phyloP scores from a whole-genome alignment of 2,797 vertebrate species.

The Alcedo atthis region DNA sequence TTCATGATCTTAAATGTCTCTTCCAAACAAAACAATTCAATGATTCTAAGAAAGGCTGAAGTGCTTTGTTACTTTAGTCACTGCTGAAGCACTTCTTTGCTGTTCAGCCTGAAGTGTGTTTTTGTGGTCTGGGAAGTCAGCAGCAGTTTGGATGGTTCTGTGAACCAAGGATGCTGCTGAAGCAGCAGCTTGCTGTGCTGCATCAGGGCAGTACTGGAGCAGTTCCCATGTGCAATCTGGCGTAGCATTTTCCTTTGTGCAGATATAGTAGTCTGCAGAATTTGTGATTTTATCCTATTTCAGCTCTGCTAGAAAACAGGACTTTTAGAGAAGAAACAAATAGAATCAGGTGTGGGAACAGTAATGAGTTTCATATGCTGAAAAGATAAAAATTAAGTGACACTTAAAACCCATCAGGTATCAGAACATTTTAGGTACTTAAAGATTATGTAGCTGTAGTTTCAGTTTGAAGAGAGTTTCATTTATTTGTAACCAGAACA shows the following conservation, averaged over 20 bases:
- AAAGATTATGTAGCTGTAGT: background rate
- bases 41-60: background rate
- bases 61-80: background rate
- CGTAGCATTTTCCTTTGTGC: background rate
- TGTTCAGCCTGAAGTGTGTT: background rate
- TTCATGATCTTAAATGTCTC: background rate
- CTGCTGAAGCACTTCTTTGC: background rate
- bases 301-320: background rate
- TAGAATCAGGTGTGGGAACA: background rate
- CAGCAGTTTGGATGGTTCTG: background rate
- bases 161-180: background rate
- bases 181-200: background rate
- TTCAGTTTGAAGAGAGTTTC: background rate
- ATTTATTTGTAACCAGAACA: background rate
- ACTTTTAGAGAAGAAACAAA: background rate
- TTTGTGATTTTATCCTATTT: background rate
- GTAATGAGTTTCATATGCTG: background rate
- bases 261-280: background rate
- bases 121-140: accelerated
- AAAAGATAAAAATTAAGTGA: background rate
- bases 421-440: background rate
- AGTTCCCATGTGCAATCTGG: background rate
- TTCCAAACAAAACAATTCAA: background rate
- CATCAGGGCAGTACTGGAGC: accelerated
- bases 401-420: background rate